Evolutionary conservation across 2,888 invertebrate genomes (phyloP), one percentile per base, ranked within the genome.

Genomic region (Venustoraphidia nigricollis): DNA sequence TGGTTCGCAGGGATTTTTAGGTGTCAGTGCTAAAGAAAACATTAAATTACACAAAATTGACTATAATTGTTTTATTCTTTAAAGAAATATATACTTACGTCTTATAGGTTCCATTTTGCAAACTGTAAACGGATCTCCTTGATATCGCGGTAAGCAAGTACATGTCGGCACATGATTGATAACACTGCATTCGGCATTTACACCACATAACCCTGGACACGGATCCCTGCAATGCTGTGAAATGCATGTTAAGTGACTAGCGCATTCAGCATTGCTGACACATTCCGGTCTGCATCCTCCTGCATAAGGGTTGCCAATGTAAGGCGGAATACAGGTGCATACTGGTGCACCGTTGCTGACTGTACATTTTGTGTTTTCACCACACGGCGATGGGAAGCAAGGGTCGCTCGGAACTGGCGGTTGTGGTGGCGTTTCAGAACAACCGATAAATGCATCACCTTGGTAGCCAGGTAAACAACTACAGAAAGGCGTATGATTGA

Each of bases 261-360:
- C 74, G 62, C 91, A 91, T 59, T 90, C 89, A 1, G 85, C 77
- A 62, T 83, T 88, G 53, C 81, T 77, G 10, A 82, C 77, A 64
- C 91, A 91, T 67, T 91, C 91, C 3, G 90, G 90, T 53, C 83
- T 75, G 59, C 91, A 92, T 36, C 89, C 89, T 13, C 84, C 82
- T 11, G 78, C 76, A 60, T 88, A 90, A 5, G 90, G 89, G 68
- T 92, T 87, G 9, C 91, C 91, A 52, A 86, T 79, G 59, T 89
- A 88, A 4, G 89, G 89, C 50, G 89, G 85, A 59, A 91, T 86
- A 60, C 91, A 92, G n/a, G 75, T 73, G 62, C 92, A 92, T 55
- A 80, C 77, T 1, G 83, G 79, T 34, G 72, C 69, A 13, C 81
- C 80, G 56, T 83, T 80, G 3, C 76, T 68, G 34, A 79, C 77